These are phyloP conservation scores for Doris montereyensis DNA, from an alignment of 2,888 invertebrate genomes.

Conservation along the genomic window DNA sequence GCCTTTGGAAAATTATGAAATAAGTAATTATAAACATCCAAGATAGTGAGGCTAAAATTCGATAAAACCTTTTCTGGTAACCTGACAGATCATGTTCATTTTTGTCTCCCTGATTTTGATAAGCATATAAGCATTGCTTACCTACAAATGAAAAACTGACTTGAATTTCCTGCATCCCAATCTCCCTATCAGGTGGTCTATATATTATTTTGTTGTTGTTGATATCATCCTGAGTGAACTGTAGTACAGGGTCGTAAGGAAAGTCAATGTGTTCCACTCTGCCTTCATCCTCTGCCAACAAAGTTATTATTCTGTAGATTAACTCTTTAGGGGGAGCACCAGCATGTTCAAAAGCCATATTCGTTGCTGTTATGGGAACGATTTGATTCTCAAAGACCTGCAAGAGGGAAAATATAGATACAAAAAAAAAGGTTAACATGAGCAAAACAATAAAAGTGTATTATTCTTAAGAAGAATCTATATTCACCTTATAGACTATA, in stretches of 20 bases:
- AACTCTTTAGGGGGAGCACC: conserved; percentile 53
- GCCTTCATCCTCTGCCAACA: conserved; percentile 58
- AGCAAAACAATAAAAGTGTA: too few species aligned
- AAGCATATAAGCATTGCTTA: too few species aligned
- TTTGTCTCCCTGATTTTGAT: too few species aligned
- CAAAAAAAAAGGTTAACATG: too few species aligned
- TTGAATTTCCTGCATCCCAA: conserved; percentile 55
- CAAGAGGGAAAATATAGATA: too few species aligned
- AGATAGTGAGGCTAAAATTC: too few species aligned
- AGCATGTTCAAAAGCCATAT: conserved; percentile 53
- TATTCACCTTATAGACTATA: too few species aligned
- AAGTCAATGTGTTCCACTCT: conserved; percentile 59
- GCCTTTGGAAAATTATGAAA: too few species aligned
- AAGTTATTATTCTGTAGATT: conserved; percentile 55
- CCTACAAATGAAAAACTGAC: conserved; percentile 63
- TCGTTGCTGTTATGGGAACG: conserved; percentile 54
- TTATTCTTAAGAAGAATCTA: too few species aligned
- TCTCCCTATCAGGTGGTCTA: conserved; percentile 59
- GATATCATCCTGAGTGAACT: conserved; percentile 68
- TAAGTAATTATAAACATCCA: too few species aligned
- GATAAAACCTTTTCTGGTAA: too few species aligned
- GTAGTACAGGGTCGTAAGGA: conserved; percentile 55
- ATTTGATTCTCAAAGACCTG: conserved; percentile 64
- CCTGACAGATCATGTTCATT: too few species aligned
- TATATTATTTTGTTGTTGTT: conserved; percentile 66